Percentiles rank a stretch among this genome's conserved stretches.
phyloP scores from a whole-genome alignment of 2,888 invertebrate species.

The Fabriciana adippe region DNA sequence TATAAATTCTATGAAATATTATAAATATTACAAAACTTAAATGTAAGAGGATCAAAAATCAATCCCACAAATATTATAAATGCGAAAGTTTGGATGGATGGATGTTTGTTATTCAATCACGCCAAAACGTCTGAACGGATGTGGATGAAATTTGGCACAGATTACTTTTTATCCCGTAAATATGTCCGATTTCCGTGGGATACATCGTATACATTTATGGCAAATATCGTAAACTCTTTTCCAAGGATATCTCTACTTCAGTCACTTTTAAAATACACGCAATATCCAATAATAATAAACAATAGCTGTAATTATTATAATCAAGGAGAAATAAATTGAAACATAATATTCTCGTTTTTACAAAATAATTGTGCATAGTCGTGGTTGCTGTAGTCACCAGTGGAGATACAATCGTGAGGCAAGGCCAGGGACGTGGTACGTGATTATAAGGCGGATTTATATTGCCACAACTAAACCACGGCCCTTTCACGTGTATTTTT shows the following conservation, averaged over 20 bases:
- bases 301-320: background rate
- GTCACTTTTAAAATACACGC: background rate
- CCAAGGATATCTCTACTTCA: too few relatives aligned
- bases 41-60: too few relatives aligned
- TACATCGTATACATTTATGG: background rate
- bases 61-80: too few relatives aligned
- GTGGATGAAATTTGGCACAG: too few relatives aligned
- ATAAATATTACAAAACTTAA: too few relatives aligned
- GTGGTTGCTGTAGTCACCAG: background rate
- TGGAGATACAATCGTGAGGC: constrained; percentile 19
- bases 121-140: too few relatives aligned
- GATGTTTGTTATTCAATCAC: too few relatives aligned
- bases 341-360: constrained; percentile 10
- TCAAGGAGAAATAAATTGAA: constrained; percentile 8
- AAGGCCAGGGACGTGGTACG: constrained; percentile 19
- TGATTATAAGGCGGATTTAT: constrained; percentile 3
- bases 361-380: constrained; percentile 12
- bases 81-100: too few relatives aligned
- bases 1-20: background rate
- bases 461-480: too few relatives aligned
- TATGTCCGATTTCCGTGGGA: too few relatives aligned
- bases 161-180: too few relatives aligned
- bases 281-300: background rate
- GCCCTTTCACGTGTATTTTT: too few relatives aligned
- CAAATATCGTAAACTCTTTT: background rate